Conservation (phyloP, 2,113 vertebrate genomes). For the Candoia aspera region DNA sequence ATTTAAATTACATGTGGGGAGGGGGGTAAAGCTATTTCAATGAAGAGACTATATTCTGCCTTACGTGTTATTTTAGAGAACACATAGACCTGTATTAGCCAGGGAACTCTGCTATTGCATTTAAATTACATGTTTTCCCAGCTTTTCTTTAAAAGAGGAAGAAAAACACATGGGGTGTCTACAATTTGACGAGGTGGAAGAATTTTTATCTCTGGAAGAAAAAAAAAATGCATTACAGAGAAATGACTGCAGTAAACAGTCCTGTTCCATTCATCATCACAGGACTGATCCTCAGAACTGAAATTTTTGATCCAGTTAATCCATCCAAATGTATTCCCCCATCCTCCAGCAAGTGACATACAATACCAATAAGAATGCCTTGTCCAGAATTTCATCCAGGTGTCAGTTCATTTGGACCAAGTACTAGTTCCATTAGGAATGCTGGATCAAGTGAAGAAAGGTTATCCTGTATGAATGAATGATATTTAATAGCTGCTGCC, state of each 20-base stretch:
- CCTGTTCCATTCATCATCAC: slow-evolving; percentile 23
- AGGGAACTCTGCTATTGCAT: slow-evolving; percentile 29
- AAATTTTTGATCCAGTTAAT: slow-evolving; percentile 47
- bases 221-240: slow-evolving; percentile 2
- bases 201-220: neutral
- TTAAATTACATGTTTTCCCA: slow-evolving; percentile 40
- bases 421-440: neutral
- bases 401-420: neutral
- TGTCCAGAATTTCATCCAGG: neutral
- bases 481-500: neutral
- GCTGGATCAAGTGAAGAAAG: neutral
- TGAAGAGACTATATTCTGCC: slow-evolving; percentile 25
- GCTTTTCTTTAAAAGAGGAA: slow-evolving; percentile 23
- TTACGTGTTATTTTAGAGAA: slow-evolving; percentile 15
- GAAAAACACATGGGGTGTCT: slow-evolving; percentile 26
- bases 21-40: slow-evolving; percentile 50
- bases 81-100: slow-evolving; percentile 10
- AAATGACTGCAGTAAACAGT: slow-evolving; percentile 21
- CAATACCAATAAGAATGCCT: neutral
- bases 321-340: neutral
- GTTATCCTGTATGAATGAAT: neutral
- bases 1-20: slow-evolving; percentile 43
- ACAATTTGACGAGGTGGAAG: slow-evolving; percentile 47
- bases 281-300: slow-evolving; percentile 2
- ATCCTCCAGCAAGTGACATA: neutral